Percentiles rank a stretch among this genome's conserved stretches.
These are phyloP conservation scores for Leistus spinibarbis DNA, from an alignment of 2,888 invertebrate genomes.

Conservation along the genomic window DNA sequence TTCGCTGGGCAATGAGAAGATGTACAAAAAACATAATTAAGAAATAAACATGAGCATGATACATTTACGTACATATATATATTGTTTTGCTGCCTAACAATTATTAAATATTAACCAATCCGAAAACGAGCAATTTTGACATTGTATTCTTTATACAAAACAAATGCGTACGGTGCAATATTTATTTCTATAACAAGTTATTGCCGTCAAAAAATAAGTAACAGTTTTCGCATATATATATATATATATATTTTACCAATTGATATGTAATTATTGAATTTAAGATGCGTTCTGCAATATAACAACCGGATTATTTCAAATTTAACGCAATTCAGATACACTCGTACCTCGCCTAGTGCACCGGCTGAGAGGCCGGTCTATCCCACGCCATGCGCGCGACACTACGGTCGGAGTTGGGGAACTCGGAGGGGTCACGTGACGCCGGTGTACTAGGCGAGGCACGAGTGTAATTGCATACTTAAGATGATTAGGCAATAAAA, in stretches of 20 bases:
- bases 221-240: background rate
- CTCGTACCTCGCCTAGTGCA: too few species aligned
- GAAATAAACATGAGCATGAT: background rate
- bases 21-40: slow-evolving; percentile 3
- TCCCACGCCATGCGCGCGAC: too few species aligned
- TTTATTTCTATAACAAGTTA: background rate
- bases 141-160: background rate
- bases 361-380: too few species aligned
- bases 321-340: too few species aligned
- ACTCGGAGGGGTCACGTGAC: too few species aligned
- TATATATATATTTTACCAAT: slow-evolving; percentile 2
- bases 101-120: background rate
- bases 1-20: background rate
- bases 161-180: background rate
- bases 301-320: background rate
- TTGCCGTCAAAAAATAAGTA: background rate
- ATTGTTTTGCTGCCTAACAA: slow-evolving; percentile 1
- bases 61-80: slow-evolving; percentile 10
- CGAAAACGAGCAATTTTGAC: background rate
- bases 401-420: too few species aligned
- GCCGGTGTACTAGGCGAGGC: too few species aligned
- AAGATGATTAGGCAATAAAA: too few species aligned
- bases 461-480: too few species aligned
- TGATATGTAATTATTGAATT: slow-evolving; percentile 4
- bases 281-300: background rate